Evolutionary conservation across 2,888 invertebrate genomes (phyloP).

Genomic region (Diploptera punctata): DNA sequence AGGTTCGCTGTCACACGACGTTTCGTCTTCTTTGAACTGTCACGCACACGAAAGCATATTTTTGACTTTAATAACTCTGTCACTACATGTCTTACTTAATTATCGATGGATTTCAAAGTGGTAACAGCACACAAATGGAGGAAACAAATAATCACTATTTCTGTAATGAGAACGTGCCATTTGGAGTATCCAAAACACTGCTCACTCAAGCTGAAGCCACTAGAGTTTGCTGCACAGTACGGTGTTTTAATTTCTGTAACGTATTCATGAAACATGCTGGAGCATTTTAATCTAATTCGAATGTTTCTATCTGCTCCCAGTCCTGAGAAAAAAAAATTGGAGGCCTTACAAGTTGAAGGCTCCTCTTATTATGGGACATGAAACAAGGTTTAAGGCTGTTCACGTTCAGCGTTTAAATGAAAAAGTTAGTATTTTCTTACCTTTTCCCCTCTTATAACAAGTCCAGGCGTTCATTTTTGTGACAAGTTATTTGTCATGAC

Average conservation of each 20-base stretch:
- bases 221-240: not conserved
- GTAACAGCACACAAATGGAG: not conserved
- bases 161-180: too few species aligned
- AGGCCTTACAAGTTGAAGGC: not conserved
- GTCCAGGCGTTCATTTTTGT: too few species aligned
- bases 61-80: not conserved
- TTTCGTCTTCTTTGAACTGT: not conserved
- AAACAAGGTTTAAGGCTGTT: too few species aligned
- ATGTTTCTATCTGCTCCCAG: slow-evolving; percentile 2
- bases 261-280: too few species aligned
- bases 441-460: too few species aligned
- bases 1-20: not conserved
- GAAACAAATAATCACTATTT: not conserved
- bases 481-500: too few species aligned
- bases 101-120: not conserved
- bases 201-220: not conserved
- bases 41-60: not conserved
- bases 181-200: not conserved
- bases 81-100: not conserved
- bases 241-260: too few species aligned
- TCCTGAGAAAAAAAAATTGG: not conserved
- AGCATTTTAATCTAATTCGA: not conserved
- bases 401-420: too few species aligned
- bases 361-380: too few species aligned
- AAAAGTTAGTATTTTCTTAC: too few species aligned